Evolutionary conservation across 2,797 vertebrate genomes (phyloP), one percentile per base, ranked within the genome.

Genomic region (Alcedo quadribrachys): DNA sequence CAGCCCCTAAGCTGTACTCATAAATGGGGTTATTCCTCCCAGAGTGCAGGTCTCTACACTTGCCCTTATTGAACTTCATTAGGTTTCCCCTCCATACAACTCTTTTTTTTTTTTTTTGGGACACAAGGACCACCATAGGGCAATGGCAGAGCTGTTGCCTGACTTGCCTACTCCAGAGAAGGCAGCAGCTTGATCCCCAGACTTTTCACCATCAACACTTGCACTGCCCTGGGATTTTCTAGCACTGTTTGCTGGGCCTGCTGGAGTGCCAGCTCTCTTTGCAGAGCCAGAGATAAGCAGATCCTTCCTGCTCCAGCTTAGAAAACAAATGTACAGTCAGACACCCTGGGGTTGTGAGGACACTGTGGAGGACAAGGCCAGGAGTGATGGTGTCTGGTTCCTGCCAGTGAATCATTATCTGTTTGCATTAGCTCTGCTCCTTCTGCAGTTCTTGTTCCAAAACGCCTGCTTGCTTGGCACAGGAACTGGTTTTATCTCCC

Each of bases 251-350:
- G 9, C n/a, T 40, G 57, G 25, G 28, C 24, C 18, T 22, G 54
- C 32, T 1, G 1, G 18, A 42, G 11, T 0, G 1, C 8, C 2
- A 32, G 48, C 66, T 50, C 53, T 66, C 57, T 43, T 67, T 40
- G 20, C 28, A 10, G 21, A 50, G 75, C 66, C 33, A 13, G 28
- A 53, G 65, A 54, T 37, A 24, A 58, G 33, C 35, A 54, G 61
- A n/a, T 27, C 30, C 70, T 37, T 51, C n/a, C 32, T 46, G 21
- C 24, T 60, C 19, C 71, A 15, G 13, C 69, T 71, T 32, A n/a
- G 51, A 28, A 74, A 74, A 32, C 24, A 66, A 50, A 37, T 1
- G 17, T 20, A 8, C 5, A 13, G 57, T 18, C 55, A 35, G 63
- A 27, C 13, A 32, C 17, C 15, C 11, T 2, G 4, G 12, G 18